These are phyloP conservation scores for Alosa alosa DNA, from an alignment of 2,113 vertebrate species.

Conservation along the genomic window DNA sequence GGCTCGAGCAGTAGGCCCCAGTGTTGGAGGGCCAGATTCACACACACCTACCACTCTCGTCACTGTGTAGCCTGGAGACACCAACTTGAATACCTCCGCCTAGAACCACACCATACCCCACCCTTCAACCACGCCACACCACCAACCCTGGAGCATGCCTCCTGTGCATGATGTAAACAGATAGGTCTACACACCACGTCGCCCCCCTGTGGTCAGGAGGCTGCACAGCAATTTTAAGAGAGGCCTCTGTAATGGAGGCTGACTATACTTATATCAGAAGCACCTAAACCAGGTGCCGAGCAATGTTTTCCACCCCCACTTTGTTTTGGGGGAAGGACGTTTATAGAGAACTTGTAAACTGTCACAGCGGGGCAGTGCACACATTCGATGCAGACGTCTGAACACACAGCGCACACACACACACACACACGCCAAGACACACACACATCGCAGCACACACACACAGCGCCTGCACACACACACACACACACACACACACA, in stretches of 20 bases:
- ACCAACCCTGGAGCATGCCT: not conserved
- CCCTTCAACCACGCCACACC: not conserved
- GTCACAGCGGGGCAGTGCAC: constrained; percentile 30
- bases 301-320: not conserved
- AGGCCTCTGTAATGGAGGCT: not conserved
- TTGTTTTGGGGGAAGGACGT: not conserved
- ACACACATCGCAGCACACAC: too few species aligned
- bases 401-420: not conserved
- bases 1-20: not conserved
- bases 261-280: not conserved
- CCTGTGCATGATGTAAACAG: constrained; percentile 19
- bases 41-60: not conserved
- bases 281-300: not conserved
- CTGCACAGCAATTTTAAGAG: not conserved
- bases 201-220: constrained; percentile 22
- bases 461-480: constrained; percentile 9
- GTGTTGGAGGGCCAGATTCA: not conserved
- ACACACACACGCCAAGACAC: constrained; percentile 19
- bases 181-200: not conserved
- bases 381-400: too few species aligned
- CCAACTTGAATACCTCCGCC: not conserved
- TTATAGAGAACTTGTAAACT: constrained; percentile 31
- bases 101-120: not conserved
- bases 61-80: not conserved
- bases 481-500: constrained; percentile 20